These are phyloP conservation scores for Trigoniulus corallinus DNA, from an alignment of 1,140 invertebrate species.

Conservation along the genomic window DNA sequence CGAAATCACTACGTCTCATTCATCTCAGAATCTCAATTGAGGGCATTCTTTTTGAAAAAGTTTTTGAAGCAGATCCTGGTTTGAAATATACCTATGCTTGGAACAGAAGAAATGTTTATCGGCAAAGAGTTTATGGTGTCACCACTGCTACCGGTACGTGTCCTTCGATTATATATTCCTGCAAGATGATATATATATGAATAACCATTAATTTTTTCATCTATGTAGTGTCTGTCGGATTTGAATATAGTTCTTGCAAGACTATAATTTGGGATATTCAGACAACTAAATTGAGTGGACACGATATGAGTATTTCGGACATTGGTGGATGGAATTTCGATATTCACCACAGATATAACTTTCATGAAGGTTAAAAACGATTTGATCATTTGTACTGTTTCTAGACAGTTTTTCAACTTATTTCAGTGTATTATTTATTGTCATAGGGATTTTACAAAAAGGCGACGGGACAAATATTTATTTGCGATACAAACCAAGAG, in stretches of 20 bases:
- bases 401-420: constrained; percentile 3
- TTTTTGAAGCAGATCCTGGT: constrained; percentile 84
- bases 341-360: constrained; percentile 93
- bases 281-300: constrained; percentile 82
- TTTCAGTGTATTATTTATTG: constrained; percentile 7
- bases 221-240: constrained; percentile 76
- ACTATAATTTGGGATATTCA: constrained; percentile 90
- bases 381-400: constrained; percentile 3
- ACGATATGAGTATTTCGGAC: constrained; percentile 86
- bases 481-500: constrained; percentile 77
- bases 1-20: constrained; percentile 60
- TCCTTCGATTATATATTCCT: too few relatives aligned
- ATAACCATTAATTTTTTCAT: constrained; percentile 6
- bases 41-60: constrained; percentile 70
- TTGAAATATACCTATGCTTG: constrained; percentile 93
- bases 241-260: constrained; percentile 83
- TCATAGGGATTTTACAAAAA: constrained; percentile 76
- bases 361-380: constrained; percentile 62
- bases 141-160: constrained; percentile 43
- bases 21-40: constrained; percentile 84
- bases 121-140: constrained; percentile 81
- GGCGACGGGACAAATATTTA: constrained; percentile 95
- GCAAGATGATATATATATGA: background rate
- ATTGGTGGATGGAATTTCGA: constrained; percentile 95
- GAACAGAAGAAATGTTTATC: constrained; percentile 91